Percentiles rank a stretch among this genome's conserved stretches.
Evolutionary conservation across 2,888 invertebrate genomes (phyloP).

Genomic region (Leptinotarsa peninsularis): DNA sequence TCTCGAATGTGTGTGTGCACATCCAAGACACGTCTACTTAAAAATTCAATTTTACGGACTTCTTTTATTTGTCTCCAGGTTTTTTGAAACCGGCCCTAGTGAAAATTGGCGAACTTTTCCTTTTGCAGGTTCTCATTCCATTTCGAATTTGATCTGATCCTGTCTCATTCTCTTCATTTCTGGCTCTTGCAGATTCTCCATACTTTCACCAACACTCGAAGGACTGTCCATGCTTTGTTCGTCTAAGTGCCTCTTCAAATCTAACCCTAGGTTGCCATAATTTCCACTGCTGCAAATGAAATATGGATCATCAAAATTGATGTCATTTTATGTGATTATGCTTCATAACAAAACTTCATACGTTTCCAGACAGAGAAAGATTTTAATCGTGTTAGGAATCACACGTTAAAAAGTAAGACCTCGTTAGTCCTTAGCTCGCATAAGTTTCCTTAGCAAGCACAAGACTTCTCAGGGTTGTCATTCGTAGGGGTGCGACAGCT

Average conservation of each 20-base stretch:
- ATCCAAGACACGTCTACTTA: conserved; percentile 33
- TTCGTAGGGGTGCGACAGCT: no score
- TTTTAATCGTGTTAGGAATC: no score
- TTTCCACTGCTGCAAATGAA: conserved; percentile 51
- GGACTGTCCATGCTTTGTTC: conserved; percentile 62
- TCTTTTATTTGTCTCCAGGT: conserved; percentile 36
- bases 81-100: conserved; percentile 29
- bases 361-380: no score
- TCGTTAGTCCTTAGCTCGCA: no score
- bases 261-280: conserved; percentile 59
- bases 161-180: conserved; percentile 62
- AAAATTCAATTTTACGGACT: conserved; percentile 32
- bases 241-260: conserved; percentile 63
- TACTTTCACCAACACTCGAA: conserved; percentile 59
- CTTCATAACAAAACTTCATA: no score
- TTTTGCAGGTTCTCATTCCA: conserved; percentile 56
- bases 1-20: conserved; percentile 32
- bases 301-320: neutral
- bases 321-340: no score
- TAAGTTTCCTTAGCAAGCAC: no score
- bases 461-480: no score
- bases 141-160: conserved; percentile 62
- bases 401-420: no score
- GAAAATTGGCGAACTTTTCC: conserved; percentile 21
- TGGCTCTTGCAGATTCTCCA: conserved; percentile 61